phyloP scores from a whole-genome alignment of 2,888 invertebrate species.

The Chirona hameri region DNA sequence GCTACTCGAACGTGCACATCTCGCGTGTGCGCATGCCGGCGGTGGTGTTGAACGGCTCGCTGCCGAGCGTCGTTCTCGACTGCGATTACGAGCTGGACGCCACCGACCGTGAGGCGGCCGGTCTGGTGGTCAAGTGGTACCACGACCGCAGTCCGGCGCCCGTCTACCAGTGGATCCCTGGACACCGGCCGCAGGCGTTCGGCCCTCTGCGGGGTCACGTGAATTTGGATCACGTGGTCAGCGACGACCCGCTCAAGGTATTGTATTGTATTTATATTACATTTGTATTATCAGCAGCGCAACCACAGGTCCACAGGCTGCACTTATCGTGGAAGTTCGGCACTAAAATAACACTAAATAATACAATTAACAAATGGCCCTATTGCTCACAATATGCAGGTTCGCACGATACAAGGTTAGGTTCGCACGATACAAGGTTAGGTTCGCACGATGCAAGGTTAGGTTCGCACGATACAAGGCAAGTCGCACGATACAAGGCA shows the following conservation, averaged over 20 bases:
- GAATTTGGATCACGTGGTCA: background rate
- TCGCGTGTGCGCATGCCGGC: conserved; percentile 1
- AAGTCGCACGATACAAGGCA: too few relatives aligned
- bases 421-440: too few relatives aligned
- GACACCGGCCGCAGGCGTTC: conserved; percentile 38
- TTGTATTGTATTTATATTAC: too few relatives aligned
- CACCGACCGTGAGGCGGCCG: conserved; percentile 41
- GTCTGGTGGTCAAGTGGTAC: conserved; percentile 43
- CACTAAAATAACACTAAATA: too few relatives aligned
- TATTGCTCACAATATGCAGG: too few relatives aligned
- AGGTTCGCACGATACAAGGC: too few relatives aligned
- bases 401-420: too few relatives aligned
- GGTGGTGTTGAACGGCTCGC: conserved; percentile 30
- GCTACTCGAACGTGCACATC: conserved; percentile 3
- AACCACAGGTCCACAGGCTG: too few relatives aligned
- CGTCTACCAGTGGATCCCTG: conserved; percentile 44
- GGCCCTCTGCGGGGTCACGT: background rate
- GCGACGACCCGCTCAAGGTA: conserved; percentile 45
- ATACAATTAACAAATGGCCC: too few relatives aligned
- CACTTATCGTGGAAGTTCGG: too few relatives aligned
- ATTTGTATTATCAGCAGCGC: too few relatives aligned
- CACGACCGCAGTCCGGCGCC: conserved; percentile 41
- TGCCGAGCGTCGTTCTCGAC: conserved; percentile 31
- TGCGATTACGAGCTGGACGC: conserved; percentile 34
- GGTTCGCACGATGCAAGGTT: too few relatives aligned